These are phyloP conservation scores for Euplagia quadripunctaria DNA, from an alignment of 2,888 invertebrate genomes.

Conservation along the genomic window DNA sequence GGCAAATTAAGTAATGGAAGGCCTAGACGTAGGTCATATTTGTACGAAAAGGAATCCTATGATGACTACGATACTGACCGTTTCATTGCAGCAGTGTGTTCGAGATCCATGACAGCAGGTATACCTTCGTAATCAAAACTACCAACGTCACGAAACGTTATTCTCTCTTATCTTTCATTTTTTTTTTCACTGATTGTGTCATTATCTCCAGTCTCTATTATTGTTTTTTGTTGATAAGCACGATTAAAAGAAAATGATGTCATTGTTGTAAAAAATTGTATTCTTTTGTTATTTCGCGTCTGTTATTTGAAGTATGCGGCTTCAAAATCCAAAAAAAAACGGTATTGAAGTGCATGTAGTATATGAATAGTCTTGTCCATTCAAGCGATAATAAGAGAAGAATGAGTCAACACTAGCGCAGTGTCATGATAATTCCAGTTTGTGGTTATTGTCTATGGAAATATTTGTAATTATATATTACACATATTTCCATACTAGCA, in stretches of 20 bases:
- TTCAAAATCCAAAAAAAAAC: neutral
- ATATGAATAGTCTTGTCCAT: neutral
- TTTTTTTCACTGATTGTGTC: conserved; percentile 3
- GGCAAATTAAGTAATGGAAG: too few species aligned
- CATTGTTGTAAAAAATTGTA: neutral
- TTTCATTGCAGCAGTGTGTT: neutral
- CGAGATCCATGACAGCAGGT: neutral
- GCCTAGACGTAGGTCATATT: too few species aligned
- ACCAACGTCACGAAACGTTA: neutral
- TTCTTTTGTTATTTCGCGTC: neutral
- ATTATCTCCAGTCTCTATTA: neutral
- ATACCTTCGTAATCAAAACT: neutral
- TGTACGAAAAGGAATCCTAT: neutral
- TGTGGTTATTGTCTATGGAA: neutral
- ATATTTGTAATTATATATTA: too few species aligned
- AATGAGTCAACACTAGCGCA: neutral
- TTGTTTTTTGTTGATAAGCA: neutral
- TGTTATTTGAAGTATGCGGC: neutral
- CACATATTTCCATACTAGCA: too few species aligned
- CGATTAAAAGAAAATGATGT: neutral
- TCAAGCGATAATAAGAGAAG: neutral
- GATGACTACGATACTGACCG: neutral
- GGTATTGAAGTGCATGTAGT: neutral
- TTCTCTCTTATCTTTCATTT: conserved; percentile 4
- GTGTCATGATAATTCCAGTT: neutral